These are phyloP conservation scores for Ladona fulva DNA, from an alignment of 1,140 invertebrate genomes.

Conservation along the genomic window DNA sequence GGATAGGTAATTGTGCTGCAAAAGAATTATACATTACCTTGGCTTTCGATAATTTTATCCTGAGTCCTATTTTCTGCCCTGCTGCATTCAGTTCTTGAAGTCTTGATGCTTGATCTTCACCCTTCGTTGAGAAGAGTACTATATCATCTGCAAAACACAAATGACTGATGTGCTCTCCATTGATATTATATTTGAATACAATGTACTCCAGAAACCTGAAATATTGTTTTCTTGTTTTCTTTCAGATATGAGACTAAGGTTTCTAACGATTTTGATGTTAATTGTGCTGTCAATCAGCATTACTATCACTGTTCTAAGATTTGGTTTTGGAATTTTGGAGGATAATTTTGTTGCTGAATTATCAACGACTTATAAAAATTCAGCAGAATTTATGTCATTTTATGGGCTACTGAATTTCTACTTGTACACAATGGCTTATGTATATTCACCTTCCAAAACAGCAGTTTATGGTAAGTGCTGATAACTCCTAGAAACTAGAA, in stretches of 20 bases:
- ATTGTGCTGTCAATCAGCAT: constrained; percentile 73
- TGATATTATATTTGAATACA: constrained; percentile 16
- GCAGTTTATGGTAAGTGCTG: constrained; percentile 64
- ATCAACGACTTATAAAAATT: constrained; percentile 77
- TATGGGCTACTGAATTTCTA: constrained; percentile 95
- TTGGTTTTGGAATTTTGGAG: constrained; percentile 79
- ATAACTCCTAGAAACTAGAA: neutral
- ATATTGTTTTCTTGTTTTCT: constrained; percentile 26
- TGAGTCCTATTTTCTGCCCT: too few relatives aligned
- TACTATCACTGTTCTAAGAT: constrained; percentile 68
- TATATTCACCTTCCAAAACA: constrained; percentile 78
- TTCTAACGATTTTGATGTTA: constrained; percentile 76
- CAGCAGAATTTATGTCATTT: constrained; percentile 88
- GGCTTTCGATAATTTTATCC: too few relatives aligned
- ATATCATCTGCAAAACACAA: too few relatives aligned
- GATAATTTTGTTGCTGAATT: constrained; percentile 88
- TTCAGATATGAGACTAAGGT: constrained; percentile 83
- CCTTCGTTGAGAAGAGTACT: too few relatives aligned
- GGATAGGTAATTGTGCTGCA: too few relatives aligned
- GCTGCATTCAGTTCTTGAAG: too few relatives aligned
- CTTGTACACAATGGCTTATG: constrained; percentile 86
- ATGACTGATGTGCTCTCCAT: too few relatives aligned
- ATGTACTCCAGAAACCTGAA: neutral
- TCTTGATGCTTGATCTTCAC: too few relatives aligned
- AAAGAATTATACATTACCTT: too few relatives aligned